Evolutionary conservation across 2,888 invertebrate species (phyloP).

Genomic region (Brachycybe producta): DNA sequence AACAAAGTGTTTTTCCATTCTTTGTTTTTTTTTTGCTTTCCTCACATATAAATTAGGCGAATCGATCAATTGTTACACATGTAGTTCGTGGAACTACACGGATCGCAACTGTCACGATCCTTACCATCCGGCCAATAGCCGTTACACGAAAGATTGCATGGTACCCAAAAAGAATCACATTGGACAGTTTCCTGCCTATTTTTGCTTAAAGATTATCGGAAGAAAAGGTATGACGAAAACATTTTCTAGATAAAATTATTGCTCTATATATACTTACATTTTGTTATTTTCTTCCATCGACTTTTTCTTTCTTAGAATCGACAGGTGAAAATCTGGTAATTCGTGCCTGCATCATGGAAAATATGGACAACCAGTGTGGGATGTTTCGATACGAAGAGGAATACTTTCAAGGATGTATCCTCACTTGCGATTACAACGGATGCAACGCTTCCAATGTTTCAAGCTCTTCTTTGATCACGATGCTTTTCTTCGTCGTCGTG

Average conservation of each 20-base stretch:
- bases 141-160: constrained; percentile 36
- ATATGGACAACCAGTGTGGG: constrained; percentile 42
- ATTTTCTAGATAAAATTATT: too few species aligned
- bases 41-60: constrained; percentile 14
- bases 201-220: constrained; percentile 43
- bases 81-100: constrained; percentile 39
- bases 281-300: background rate
- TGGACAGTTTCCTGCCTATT: constrained; percentile 42
- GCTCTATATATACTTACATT: too few species aligned
- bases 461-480: background rate
- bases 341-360: constrained; percentile 38
- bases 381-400: constrained; percentile 38
- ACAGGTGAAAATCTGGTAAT: constrained; percentile 36
- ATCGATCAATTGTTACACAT: constrained; percentile 40
- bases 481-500: background rate
- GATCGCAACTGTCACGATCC: constrained; percentile 40
- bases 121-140: constrained; percentile 37
- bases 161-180: constrained; percentile 38
- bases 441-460: constrained; percentile 34
- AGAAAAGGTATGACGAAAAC: constrained; percentile 33
- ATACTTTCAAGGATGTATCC: constrained; percentile 39
- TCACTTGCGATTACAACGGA: constrained; percentile 40
- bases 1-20: too few species aligned
- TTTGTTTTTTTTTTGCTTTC: background rate
- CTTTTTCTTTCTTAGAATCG: constrained; percentile 27